Percentiles rank a stretch among this genome's conserved stretches.
Conservation (phyloP, 1,140 invertebrate species). For the Hetaerina americana region DNA sequence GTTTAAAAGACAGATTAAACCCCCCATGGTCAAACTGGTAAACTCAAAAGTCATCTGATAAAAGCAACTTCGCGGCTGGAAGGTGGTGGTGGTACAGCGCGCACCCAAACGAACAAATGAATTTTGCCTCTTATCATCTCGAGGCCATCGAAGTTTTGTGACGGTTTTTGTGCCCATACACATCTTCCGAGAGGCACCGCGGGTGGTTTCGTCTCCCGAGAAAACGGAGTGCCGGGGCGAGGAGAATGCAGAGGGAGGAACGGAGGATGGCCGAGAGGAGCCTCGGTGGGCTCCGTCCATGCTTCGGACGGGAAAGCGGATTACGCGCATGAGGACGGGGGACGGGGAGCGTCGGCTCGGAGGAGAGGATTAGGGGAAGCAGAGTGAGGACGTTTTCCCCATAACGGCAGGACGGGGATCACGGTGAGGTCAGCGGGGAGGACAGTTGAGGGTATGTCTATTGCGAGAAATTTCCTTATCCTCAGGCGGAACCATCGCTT, state of each 20-base stretch:
- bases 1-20: neutral
- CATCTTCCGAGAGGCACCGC: neutral
- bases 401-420: too few relatives aligned
- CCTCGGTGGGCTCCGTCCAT: too few relatives aligned
- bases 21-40: neutral
- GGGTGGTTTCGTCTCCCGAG: neutral
- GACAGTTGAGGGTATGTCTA: too few relatives aligned
- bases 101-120: neutral
- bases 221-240: neutral
- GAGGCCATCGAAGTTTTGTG: neutral
- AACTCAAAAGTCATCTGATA: neutral
- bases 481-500: too few relatives aligned
- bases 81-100: neutral
- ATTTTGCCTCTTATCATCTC: neutral
- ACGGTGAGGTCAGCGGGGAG: neutral
- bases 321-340: neutral
- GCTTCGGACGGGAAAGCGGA: neutral
- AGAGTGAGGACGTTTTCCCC: neutral
- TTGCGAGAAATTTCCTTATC: too few relatives aligned
- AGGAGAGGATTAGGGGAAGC: neutral
- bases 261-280: too few relatives aligned
- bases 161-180: neutral
- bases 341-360: neutral
- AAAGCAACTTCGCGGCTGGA: neutral
- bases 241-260: neutral